Evolutionary conservation across 1,140 invertebrate genomes (phyloP).

Genomic region (Stenopsyche tienmushanensis): DNA sequence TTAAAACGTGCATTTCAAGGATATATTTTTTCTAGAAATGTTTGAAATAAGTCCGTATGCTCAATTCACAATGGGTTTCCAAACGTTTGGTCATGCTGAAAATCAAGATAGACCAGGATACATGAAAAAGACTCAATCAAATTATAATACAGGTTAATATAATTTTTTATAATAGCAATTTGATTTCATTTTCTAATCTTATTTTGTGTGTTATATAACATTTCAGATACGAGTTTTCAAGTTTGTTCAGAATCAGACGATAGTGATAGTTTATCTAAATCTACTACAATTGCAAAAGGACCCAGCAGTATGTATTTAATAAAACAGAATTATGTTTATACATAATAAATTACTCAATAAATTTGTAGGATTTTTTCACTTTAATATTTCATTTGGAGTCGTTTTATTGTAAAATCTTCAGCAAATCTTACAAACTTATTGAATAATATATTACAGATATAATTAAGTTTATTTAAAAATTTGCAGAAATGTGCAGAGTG

Average conservation of each 20-base stretch:
- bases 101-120: slow-evolving; percentile 51
- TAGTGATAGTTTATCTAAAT: slow-evolving; percentile 53
- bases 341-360: not conserved
- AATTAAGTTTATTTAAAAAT: slow-evolving; percentile 4
- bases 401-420: not conserved
- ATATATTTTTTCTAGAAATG: slow-evolving; percentile 59
- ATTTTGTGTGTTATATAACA: slow-evolving; percentile 17
- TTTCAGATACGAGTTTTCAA: slow-evolving; percentile 56
- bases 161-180: not conserved
- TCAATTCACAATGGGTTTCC: slow-evolving; percentile 80
- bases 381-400: too few relatives aligned
- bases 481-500: slow-evolving; percentile 52
- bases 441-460: not conserved
- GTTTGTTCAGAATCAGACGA: slow-evolving; percentile 56
- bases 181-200: not conserved
- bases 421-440: not conserved
- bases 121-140: slow-evolving; percentile 40
- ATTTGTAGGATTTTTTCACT: too few relatives aligned
- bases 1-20: not conserved
- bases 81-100: slow-evolving; percentile 77
- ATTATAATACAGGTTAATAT: slow-evolving; percentile 14
- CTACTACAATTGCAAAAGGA: slow-evolving; percentile 51
- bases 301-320: slow-evolving; percentile 48
- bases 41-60: slow-evolving; percentile 85
- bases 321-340: not conserved